A percentile compares a stretch with the other conserved stretches of the same genome.
phyloP scores from a whole-genome alignment of 2,113 vertebrate genomes.

The Alexandromys fortis region DNA sequence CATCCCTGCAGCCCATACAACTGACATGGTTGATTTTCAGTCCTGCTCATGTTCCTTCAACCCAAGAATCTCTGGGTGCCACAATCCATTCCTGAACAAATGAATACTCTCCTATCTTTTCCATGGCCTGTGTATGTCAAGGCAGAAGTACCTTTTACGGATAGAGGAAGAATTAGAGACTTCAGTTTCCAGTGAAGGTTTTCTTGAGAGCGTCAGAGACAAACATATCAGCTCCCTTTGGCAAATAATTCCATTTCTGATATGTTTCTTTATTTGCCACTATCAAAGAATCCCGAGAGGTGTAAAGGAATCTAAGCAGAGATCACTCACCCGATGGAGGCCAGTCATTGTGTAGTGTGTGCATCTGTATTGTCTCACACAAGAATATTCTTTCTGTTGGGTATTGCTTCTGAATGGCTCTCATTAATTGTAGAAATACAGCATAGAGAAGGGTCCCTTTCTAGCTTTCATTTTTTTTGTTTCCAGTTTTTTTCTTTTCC shows the following conservation, averaged over 20 bases:
- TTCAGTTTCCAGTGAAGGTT: constrained; percentile 39
- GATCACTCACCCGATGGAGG: not conserved
- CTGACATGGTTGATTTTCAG: not conserved
- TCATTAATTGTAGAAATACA: not conserved
- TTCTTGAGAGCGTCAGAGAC: constrained; percentile 41
- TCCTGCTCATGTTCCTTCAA: not conserved
- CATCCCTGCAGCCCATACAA: not conserved
- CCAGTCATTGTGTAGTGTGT: not conserved
- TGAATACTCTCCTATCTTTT: not conserved
- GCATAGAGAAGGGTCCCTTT: not conserved
- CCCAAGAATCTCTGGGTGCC: not conserved
- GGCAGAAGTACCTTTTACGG: not conserved
- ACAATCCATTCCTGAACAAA: not conserved
- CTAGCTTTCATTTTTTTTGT: not conserved
- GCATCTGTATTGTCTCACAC: not conserved
- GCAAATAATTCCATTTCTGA: constrained; percentile 31
- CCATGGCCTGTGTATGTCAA: not conserved
- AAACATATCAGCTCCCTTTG: constrained; percentile 49
- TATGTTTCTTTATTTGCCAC: constrained; percentile 34
- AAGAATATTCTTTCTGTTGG: not conserved
- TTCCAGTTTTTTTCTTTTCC: not conserved
- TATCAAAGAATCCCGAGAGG: constrained; percentile 31
- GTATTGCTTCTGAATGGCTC: not conserved
- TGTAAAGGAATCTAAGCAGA: not conserved
- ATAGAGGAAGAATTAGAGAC: not conserved